phyloP scores from a whole-genome alignment of 2,888 invertebrate genomes.

The Cryptosula pallasiana region DNA sequence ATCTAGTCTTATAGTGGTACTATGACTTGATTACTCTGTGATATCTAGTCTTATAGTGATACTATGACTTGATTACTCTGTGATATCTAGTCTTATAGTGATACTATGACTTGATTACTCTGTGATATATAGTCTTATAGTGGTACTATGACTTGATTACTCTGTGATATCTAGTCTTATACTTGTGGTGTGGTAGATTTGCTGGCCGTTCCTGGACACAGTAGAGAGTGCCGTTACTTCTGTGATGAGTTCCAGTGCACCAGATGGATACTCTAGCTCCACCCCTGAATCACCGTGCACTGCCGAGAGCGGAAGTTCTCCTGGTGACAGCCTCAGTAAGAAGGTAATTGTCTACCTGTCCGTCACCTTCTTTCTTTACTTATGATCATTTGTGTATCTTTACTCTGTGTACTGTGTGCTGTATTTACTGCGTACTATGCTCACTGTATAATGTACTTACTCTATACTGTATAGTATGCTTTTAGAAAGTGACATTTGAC shows the following conservation, averaged over 20 bases:
- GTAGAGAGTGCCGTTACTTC: not conserved
- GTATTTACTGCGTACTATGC: not conserved
- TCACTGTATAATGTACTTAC: not conserved
- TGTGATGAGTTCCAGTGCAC: not conserved
- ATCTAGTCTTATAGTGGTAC: too few species aligned
- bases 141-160: too few species aligned
- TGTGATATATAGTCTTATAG: too few species aligned
- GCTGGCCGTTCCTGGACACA: not conserved
- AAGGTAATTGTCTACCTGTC: not conserved
- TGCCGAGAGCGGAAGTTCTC: not conserved
- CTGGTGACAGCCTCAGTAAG: not conserved
- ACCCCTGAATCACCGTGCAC: not conserved
- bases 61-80: too few species aligned
- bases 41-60: too few species aligned
- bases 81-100: too few species aligned
- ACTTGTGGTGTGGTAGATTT: too few species aligned
- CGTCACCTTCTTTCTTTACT: not conserved
- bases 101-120: too few species aligned
- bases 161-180: too few species aligned
- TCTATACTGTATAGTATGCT: not conserved
- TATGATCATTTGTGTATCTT: not conserved
- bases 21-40: too few species aligned
- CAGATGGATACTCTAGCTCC: not conserved
- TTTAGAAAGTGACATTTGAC: not conserved
- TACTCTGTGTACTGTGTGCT: not conserved